Evolutionary conservation across 2,113 vertebrate species (phyloP), one percentile per base, ranked within the genome.

Genomic region (Falcunculus frontatus): DNA sequence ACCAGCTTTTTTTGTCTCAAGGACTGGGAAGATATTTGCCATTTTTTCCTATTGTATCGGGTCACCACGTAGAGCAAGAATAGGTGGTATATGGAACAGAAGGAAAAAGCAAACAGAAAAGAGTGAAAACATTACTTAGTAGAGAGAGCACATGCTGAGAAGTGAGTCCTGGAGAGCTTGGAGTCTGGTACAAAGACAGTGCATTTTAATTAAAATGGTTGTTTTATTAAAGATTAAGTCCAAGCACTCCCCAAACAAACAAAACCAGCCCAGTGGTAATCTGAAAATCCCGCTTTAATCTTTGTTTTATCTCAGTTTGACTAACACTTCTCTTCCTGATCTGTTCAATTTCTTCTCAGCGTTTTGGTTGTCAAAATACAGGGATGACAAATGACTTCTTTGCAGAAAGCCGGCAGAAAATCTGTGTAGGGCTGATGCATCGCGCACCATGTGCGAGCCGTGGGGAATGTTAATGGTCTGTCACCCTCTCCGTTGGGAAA

Each of bases 291-390:
- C 1, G 5, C 87, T 96, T 94, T 95, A 84, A 82, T 87, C 89
- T 97, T 93, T 89, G 60, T 91, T 96, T 96, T 85, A 68, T 95
- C 95, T 91, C 77, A 74, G 81, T 89, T 97, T 95, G 87, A 87
- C 84, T 78, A 93, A 49, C 69, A 50, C 50, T 94, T 94, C 78
- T 87, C 65, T 84, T 93, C 62, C 84, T 72, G 56, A 63, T 81
- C 64, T 82, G 27, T 84, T 93, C 81, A 84, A 72, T 75, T 79
- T 81, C 56, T 93, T 84, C 65, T 91, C 59, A 62, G 27, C 0
- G 0, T 91, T 89, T 93, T 82, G 25, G 35, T 90, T 95, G 78
- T 96, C 95, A 91, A 96, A 94, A 91, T 67, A 88, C 15, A 53
- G 79, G 59, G 60, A 84, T 84, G 89, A 95, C 56, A 89, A 93